Evolutionary conservation across 2,888 invertebrate species (phyloP).

Genomic region (Galerucella nymphaeae): DNA sequence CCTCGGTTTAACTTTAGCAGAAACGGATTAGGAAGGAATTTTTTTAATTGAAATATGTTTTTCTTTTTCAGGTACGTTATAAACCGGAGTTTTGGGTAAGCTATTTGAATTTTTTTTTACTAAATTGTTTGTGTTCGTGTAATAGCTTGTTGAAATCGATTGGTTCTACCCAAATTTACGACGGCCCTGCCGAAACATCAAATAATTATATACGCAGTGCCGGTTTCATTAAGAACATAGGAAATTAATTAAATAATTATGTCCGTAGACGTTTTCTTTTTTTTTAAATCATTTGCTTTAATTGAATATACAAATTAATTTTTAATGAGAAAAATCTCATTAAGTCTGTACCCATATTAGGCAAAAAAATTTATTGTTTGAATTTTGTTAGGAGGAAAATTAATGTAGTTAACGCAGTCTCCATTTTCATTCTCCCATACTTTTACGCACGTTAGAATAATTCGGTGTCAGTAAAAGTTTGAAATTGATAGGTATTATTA

Average conservation of each 20-base stretch:
- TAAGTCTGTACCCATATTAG: background rate
- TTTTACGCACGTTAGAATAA: constrained; percentile 20
- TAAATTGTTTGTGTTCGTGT: too few relatives aligned
- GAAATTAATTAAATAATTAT: constrained; percentile 41
- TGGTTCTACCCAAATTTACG: background rate
- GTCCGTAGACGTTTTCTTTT: constrained; percentile 30
- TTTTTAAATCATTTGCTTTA: constrained; percentile 37
- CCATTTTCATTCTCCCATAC: background rate
- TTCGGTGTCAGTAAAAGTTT: constrained; percentile 6
- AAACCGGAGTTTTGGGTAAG: too few relatives aligned
- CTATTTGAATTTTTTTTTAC: too few relatives aligned
- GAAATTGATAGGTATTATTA: constrained; percentile 8
- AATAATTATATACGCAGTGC: constrained; percentile 33
- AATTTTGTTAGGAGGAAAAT: too few relatives aligned
- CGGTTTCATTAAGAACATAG: constrained; percentile 35
- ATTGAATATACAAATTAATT: constrained; percentile 37
- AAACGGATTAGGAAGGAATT: background rate
- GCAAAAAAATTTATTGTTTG: background rate
- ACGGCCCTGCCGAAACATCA: constrained; percentile 27
- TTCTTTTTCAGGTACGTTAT: too few relatives aligned
- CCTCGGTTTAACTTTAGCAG: background rate
- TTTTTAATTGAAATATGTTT: background rate
- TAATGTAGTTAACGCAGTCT: background rate
- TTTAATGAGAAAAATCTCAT: constrained; percentile 35
- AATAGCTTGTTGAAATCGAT: background rate